Base-by-base conservation (phyloP, 2,797 vertebrate species). In the Enteromius anoplus region DNA sequence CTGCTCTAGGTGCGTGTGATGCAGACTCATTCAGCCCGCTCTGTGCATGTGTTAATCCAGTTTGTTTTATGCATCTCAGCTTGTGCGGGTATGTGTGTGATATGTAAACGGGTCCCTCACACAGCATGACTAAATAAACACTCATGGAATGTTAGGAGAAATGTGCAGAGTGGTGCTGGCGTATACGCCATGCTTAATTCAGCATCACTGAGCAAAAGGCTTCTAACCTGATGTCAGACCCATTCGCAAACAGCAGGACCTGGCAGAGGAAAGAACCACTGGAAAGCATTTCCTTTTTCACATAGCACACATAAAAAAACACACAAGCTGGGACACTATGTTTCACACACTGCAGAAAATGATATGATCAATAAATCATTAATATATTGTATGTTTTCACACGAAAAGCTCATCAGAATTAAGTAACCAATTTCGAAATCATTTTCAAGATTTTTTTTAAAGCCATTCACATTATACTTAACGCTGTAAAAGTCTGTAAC, bases 141-240 rank as follows among this genome's bases (percentile, higher is more conserved):
- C 82, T 88, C 89, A 88, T 89, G 86, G 88, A 92, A 84, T 88
- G 88, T 92, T 89, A 89, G 88, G 89, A 90, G 84, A 80, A 85
- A 58, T 47, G 73, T 51, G 23, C 89, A 89, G 89, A 93, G 90
- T 92, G 91, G 89, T 87, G 83, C 89, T 87, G 86, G 88, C 89
- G 78, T 82, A 86, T 85, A 87, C 85, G 88, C 88, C 71, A 90
- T 89, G 87, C 91, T 91, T 90, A 92, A 92, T 91, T 92, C 92
- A 89, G 88, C 80, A 29, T 87, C 91, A 80, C 86, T 58, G 81
- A 85, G 86, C 72, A 86, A 87, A 87, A 87, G 87, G 81, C 89
- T 88, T 91, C 86, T 87, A 90, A 88, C 89, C 87, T 88, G 79
- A 73, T 86, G 85, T 86, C 84, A 64, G 88, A 77, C 78, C 65